Conservation (phyloP, 2,888 invertebrate genomes). For the Tenthredo notha region DNA sequence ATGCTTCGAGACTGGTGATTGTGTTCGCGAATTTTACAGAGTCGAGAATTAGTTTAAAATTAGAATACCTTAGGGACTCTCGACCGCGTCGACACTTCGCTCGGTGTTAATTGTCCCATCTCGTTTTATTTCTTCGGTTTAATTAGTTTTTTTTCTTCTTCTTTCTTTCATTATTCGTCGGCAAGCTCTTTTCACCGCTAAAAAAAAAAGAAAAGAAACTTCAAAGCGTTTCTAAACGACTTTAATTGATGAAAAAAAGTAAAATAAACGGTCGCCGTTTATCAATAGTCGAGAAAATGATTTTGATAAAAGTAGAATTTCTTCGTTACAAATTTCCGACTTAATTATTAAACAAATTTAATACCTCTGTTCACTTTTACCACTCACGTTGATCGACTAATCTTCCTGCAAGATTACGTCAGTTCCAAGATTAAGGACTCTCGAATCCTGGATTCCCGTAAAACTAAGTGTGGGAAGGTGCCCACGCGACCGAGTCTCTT, state of each 20-base stretch:
- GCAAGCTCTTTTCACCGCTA: neutral
- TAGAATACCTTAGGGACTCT: slow-evolving; percentile 61
- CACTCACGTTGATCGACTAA: slow-evolving; percentile 12
- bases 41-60: slow-evolving; percentile 64
- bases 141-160: neutral
- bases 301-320: neutral
- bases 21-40: slow-evolving; percentile 73
- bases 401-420: slow-evolving; percentile 22
- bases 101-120: slow-evolving; percentile 34
- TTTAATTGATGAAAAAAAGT: no score
- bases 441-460: slow-evolving; percentile 23
- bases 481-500: slow-evolving; percentile 44
- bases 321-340: neutral
- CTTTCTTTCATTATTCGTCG: neutral
- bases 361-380: neutral
- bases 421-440: neutral
- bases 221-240: neutral
- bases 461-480: slow-evolving; percentile 47
- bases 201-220: no score
- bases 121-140: neutral
- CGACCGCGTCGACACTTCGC: slow-evolving; percentile 28
- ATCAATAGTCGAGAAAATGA: slow-evolving; percentile 4
- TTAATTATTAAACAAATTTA: slow-evolving; percentile 40
- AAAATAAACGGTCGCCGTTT: neutral
- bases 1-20: slow-evolving; percentile 75